A percentile compares a stretch with the other conserved stretches of the same genome.
These are phyloP conservation scores for Toxotes chatareus DNA, from an alignment of 2,113 vertebrate species.

Conservation along the genomic window DNA sequence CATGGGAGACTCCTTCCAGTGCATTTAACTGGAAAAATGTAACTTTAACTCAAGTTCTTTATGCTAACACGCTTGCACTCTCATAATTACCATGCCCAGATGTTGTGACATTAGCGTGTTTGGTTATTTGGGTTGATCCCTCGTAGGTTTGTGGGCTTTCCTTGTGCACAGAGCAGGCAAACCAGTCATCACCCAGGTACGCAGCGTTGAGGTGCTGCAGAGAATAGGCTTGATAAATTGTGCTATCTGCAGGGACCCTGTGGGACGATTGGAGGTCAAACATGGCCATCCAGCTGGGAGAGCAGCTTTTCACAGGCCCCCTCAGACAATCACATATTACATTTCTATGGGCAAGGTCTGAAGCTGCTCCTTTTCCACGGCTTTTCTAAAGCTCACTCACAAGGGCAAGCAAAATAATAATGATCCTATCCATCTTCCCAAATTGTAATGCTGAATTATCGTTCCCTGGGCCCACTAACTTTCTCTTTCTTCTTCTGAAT, in stretches of 20 bases:
- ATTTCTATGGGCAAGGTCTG: conserved; percentile 51
- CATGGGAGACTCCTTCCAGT: too few species aligned
- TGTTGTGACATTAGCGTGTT: background rate
- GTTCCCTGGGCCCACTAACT: conserved; percentile 18
- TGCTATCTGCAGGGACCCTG: conserved; percentile 43
- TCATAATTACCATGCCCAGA: background rate
- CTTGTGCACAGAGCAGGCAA: background rate
- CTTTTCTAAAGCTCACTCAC: conserved; percentile 40
- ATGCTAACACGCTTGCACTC: background rate
- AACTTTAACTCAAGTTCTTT: background rate
- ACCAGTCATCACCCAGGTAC: conserved; percentile 6
- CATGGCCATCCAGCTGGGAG: conserved; percentile 35
- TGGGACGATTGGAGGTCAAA: conserved; percentile 65
- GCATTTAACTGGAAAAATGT: too few species aligned
- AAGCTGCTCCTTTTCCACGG: conserved; percentile 41
- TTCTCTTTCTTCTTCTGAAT: conserved; percentile 21
- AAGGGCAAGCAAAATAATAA: conserved; percentile 64
- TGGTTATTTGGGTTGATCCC: background rate
- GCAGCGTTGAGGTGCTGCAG: background rate
- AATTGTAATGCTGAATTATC: conserved; percentile 59
- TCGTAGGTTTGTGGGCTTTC: background rate
- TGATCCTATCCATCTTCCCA: conserved; percentile 67
- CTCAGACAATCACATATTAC: conserved; percentile 46
- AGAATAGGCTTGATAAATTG: conserved; percentile 68
- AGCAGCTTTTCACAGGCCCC: conserved; percentile 37